These are phyloP conservation scores for Lypha dubia DNA, from an alignment of 2,888 invertebrate genomes.

Conservation along the genomic window DNA sequence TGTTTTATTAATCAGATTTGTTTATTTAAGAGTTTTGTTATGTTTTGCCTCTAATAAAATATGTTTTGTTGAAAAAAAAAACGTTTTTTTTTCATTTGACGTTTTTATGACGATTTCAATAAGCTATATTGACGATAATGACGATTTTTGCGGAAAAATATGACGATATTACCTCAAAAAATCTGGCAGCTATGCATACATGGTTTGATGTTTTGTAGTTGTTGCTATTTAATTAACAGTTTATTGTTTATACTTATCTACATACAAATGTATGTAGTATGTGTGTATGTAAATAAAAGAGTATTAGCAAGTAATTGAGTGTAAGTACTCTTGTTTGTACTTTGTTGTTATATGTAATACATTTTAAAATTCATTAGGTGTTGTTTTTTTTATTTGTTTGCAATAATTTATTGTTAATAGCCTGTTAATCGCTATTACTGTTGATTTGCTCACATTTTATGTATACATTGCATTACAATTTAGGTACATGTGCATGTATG, in stretches of 20 bases:
- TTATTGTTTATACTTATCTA: conserved; percentile 15
- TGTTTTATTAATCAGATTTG: too few species aligned
- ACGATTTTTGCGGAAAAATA: too few species aligned
- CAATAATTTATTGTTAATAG: conserved; percentile 21
- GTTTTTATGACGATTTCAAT: too few species aligned
- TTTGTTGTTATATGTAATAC: conserved; percentile 18
- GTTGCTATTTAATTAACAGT: conserved; percentile 14
- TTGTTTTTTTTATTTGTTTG: conserved; percentile 16
- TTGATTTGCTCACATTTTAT: conserved; percentile 9
- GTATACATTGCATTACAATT: not conserved
- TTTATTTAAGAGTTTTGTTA: too few species aligned
- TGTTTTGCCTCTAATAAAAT: too few species aligned
- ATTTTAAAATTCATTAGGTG: conserved; percentile 3
- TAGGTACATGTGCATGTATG: not conserved
- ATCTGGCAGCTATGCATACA: too few species aligned
- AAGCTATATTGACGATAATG: too few species aligned
- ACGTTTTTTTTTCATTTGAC: too few species aligned
- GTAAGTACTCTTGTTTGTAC: not conserved
- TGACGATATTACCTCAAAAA: too few species aligned
- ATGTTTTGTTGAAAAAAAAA: too few species aligned
- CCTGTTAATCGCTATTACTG: conserved; percentile 33
- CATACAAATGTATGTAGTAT: too few species aligned
- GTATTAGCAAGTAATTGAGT: conserved; percentile 25
- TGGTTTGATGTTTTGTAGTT: not conserved
- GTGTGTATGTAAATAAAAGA: too few species aligned